phyloP scores from a whole-genome alignment of 2,888 invertebrate genomes.

The Thymelicus lineola region DNA sequence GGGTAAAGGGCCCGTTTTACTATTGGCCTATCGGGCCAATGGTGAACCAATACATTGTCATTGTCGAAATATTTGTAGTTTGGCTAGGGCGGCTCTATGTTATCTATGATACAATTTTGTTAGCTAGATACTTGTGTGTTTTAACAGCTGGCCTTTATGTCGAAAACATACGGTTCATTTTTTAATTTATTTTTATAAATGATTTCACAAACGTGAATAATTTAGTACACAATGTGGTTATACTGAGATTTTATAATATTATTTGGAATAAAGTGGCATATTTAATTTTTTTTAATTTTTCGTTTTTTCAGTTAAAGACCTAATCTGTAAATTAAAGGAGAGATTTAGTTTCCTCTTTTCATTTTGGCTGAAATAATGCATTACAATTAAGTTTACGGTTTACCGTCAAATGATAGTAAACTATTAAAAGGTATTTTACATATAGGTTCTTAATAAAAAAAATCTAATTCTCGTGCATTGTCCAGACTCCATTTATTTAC shows the following conservation, averaged over 20 bases:
- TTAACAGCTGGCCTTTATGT: background rate
- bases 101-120: constrained; percentile 6
- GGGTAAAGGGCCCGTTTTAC: constrained; percentile 42
- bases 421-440: no score
- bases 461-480: no score
- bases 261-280: no score
- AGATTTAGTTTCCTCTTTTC: no score
- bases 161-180: background rate
- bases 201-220: background rate
- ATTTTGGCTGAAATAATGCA: no score
- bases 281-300: no score
- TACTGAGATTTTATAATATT: background rate
- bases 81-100: constrained; percentile 28
- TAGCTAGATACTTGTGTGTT: background rate
- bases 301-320: no score
- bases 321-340: no score
- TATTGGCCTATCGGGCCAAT: constrained; percentile 38
- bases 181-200: background rate
- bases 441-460: no score
- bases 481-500: no score
- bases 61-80: constrained; percentile 31
- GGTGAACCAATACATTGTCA: constrained; percentile 31
- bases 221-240: background rate
- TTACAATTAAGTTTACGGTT: no score
- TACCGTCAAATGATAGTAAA: no score